Conservation (phyloP, 2,888 invertebrate genomes). For the Drosophila sordidapex region DNA sequence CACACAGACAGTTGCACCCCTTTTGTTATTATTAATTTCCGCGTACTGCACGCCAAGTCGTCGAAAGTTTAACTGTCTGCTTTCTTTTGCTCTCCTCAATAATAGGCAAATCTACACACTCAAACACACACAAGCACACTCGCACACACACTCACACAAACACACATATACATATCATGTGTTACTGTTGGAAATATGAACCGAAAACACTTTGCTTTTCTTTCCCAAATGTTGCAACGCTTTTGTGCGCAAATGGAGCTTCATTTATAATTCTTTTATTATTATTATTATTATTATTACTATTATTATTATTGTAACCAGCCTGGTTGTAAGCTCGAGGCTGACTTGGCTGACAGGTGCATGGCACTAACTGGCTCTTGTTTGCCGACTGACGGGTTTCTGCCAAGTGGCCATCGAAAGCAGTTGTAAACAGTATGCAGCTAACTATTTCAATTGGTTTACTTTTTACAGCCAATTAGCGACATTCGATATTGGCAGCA, state of each 20-base stretch:
- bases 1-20: constrained; percentile 21
- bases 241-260: constrained; percentile 78
- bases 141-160: not conserved
- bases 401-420: constrained; percentile 10
- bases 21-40: constrained; percentile 77
- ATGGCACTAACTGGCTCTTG: constrained; percentile 10
- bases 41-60: constrained; percentile 72
- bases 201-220: constrained; percentile 64
- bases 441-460: constrained; percentile 19
- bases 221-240: constrained; percentile 72
- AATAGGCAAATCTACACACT: constrained; percentile 56
- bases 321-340: constrained; percentile 14
- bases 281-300: constrained; percentile 11
- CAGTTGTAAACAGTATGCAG: constrained; percentile 30
- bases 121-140: constrained; percentile 8
- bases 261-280: constrained; percentile 14
- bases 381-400: constrained; percentile 12
- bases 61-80: constrained; percentile 67
- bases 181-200: constrained; percentile 23
- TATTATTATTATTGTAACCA: constrained; percentile 17
- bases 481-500: not conserved
- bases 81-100: constrained; percentile 56
- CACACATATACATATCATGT: constrained; percentile 6
- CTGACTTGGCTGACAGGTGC: constrained; percentile 13
- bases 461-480: constrained; percentile 14